A percentile compares a stretch with the other conserved stretches of the same genome.
These are phyloP conservation scores for Hippocampus zosterae DNA, from an alignment of 2,113 vertebrate species.

Conservation along the genomic window DNA sequence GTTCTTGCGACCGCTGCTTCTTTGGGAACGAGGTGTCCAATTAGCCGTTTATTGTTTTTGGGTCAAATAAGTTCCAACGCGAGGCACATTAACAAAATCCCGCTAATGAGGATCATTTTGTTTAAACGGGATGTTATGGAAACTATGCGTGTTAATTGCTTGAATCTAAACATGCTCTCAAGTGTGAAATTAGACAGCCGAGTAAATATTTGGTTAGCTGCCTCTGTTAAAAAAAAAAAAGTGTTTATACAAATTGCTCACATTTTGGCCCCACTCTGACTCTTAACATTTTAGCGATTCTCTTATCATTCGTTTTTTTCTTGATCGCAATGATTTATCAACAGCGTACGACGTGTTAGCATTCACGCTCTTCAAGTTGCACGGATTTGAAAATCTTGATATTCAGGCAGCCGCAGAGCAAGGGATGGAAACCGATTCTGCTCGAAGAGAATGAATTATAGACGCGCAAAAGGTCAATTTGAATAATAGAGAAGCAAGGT, in stretches of 20 bases:
- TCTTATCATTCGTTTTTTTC: not conserved
- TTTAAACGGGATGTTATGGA: not conserved
- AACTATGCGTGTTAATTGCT: not conserved
- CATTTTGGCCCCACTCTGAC: not conserved
- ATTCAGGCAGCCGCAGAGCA: not conserved
- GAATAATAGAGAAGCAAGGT: constrained; percentile 1
- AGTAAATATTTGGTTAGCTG: not conserved
- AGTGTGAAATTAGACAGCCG: not conserved
- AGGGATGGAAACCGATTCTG: not conserved
- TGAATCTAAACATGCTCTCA: not conserved
- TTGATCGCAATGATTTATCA: too few species aligned
- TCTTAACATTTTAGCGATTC: not conserved
- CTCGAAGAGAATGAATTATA: not conserved
- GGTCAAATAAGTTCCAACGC: not conserved
- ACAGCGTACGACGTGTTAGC: not conserved
- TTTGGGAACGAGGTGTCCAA: not conserved
- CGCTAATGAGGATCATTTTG: not conserved
- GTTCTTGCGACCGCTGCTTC: not conserved
- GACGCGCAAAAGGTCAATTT: not conserved
- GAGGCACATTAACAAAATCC: not conserved
- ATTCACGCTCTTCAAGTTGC: not conserved
- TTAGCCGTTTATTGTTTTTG: not conserved
- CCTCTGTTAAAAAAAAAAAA: too few species aligned
- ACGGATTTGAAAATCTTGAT: not conserved
- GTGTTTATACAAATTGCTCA: not conserved